These are phyloP conservation scores for Hassar affinis DNA, from an alignment of 2,113 vertebrate species.

Conservation along the genomic window DNA sequence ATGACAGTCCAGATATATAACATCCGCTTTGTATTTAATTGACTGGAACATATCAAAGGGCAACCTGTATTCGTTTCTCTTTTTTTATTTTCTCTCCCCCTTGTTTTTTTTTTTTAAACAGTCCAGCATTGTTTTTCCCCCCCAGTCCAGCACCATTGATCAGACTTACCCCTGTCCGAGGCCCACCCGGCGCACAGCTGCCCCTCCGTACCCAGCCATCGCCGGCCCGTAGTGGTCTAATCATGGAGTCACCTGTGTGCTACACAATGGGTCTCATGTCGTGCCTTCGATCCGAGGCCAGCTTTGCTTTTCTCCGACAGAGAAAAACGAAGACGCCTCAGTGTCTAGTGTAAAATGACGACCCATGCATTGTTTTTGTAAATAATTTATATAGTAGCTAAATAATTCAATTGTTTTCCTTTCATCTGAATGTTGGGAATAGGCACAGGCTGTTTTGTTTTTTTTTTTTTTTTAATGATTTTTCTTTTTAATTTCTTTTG, in stretches of 20 bases:
- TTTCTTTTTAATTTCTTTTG: background rate
- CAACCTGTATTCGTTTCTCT: conserved; percentile 36
- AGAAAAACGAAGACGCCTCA: conserved; percentile 39
- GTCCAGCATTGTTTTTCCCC: too few relatives aligned
- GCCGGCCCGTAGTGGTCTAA: conserved; percentile 36
- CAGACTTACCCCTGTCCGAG: background rate
- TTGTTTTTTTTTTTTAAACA: background rate
- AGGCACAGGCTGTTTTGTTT: conserved; percentile 35
- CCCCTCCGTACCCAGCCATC: conserved; percentile 27
- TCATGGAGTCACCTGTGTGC: conserved; percentile 15
- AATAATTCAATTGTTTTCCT: conserved; percentile 49
- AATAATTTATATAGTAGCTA: conserved; percentile 59
- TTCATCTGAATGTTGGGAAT: conserved; percentile 48
- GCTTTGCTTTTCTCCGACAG: conserved; percentile 39
- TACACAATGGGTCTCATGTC: conserved; percentile 49
- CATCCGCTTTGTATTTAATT: conserved; percentile 33
- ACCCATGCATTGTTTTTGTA: conserved; percentile 51
- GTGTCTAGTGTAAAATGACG: conserved; percentile 49
- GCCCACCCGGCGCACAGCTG: conserved; percentile 13
- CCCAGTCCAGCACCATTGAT: background rate
- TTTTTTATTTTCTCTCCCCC: conserved; percentile 62
- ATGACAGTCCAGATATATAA: conserved; percentile 22
- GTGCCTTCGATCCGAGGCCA: conserved; percentile 55
- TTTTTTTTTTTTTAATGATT: background rate
- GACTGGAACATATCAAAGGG: conserved; percentile 53